Conservation (phyloP, 2,113 vertebrate species). For the Dasyornis broadbenti region DNA sequence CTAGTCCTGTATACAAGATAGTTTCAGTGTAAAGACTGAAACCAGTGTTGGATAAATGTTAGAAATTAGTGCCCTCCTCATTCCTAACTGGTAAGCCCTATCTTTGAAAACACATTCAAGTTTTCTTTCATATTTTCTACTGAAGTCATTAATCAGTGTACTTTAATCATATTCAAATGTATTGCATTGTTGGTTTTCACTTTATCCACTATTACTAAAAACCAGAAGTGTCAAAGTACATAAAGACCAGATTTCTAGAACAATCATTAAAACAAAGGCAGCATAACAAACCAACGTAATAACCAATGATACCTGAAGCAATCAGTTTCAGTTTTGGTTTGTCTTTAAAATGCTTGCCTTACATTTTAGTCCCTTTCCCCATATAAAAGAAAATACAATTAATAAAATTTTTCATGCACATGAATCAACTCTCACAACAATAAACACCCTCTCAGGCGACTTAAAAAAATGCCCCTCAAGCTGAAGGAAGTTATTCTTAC, state of each 20-base stretch:
- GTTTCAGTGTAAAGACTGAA: background rate
- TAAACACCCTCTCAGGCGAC: background rate
- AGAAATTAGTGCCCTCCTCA: background rate
- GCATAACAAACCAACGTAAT: background rate
- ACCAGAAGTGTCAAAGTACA: accelerated
- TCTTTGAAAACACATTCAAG: background rate
- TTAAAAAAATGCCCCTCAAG: background rate
- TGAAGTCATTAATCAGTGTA: background rate
- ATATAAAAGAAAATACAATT: background rate
- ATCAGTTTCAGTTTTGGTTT: background rate
- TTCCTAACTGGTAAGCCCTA: background rate
- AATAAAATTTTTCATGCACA: background rate
- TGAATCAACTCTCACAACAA: background rate
- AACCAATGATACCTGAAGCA: background rate
- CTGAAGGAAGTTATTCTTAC: background rate
- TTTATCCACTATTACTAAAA: background rate
- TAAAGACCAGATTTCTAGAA: background rate
- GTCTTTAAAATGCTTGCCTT: background rate
- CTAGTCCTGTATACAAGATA: accelerated
- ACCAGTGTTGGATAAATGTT: background rate
- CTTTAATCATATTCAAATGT: background rate
- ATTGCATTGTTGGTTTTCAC: background rate
- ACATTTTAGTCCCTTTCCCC: background rate
- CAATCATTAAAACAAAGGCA: background rate
- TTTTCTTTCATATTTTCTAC: background rate